Percentiles rank a stretch among this genome's conserved stretches.
Evolutionary conservation across 2,797 vertebrate species (phyloP).

Genomic region (Gymnopithys bicolor): DNA sequence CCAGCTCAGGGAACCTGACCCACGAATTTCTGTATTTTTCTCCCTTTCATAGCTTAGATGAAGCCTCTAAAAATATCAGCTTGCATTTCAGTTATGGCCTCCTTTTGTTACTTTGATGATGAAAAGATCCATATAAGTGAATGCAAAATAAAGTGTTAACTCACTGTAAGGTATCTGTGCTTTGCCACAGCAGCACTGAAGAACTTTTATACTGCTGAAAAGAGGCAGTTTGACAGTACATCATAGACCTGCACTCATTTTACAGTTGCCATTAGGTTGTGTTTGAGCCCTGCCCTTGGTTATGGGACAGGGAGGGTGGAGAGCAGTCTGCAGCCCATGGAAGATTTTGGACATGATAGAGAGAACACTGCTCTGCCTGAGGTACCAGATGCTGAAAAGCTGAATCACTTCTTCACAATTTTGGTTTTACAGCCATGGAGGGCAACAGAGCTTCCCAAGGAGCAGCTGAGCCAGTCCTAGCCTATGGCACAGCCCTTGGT

Average conservation of each 20-base stretch:
- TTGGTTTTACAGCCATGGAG: background rate
- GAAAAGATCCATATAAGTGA: background rate
- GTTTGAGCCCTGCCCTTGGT: background rate
- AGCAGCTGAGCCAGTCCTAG: background rate
- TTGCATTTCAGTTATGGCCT: background rate
- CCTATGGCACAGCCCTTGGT: background rate
- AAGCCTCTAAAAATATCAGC: background rate
- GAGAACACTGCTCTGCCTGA: background rate
- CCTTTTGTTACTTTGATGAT: background rate
- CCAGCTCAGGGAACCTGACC: background rate
- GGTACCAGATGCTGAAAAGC: background rate
- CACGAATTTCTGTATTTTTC: background rate
- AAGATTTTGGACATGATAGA: accelerated
- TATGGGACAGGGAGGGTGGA: background rate
- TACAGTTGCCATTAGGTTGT: background rate
- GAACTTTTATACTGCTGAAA: background rate
- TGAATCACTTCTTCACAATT: background rate
- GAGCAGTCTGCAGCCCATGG: background rate
- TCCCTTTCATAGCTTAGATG: background rate
- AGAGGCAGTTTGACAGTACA: background rate
- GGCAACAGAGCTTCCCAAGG: background rate
- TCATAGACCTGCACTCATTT: background rate
- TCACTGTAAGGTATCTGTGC: background rate
- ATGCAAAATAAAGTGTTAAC: background rate
- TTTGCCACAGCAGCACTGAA: background rate